Conservation (phyloP, 2,113 vertebrate species). For the Erythrocebus patas region DNA sequence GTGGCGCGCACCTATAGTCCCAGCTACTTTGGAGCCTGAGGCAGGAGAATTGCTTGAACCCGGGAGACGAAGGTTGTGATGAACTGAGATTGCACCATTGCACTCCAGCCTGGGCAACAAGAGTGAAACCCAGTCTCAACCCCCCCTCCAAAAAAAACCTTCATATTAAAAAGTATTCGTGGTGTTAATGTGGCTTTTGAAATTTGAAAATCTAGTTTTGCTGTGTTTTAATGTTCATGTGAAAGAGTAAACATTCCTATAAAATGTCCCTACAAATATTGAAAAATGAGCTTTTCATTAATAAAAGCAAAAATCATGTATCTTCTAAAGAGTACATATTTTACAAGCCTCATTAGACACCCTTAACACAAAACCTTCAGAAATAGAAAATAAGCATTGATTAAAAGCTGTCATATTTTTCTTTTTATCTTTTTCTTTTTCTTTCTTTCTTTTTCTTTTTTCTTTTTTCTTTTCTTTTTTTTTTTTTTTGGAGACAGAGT, state of each 20-base stretch:
- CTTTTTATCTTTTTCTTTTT: not conserved
- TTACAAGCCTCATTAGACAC: not conserved
- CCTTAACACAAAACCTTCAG: not conserved
- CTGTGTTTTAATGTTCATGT: not conserved
- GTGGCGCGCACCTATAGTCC: too few species aligned
- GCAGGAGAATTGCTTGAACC: too few species aligned
- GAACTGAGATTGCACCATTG: too few species aligned
- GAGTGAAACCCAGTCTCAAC: rapidly evolving
- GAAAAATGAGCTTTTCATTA: not conserved
- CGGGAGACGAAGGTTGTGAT: too few species aligned
- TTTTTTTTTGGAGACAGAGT: too few species aligned
- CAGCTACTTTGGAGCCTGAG: too few species aligned
- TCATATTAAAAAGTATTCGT: not conserved
- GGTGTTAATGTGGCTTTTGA: not conserved
- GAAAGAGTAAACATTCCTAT: not conserved
- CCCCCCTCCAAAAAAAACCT: not conserved
- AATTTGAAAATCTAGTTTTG: not conserved
- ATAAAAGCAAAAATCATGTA: not conserved
- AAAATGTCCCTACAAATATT: not conserved
- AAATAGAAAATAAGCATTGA: not conserved
- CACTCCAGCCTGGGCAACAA: too few species aligned
- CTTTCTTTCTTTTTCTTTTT: not conserved
- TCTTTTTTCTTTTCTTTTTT: not conserved
- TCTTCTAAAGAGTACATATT: not conserved
- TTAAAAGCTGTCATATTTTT: not conserved